Conservation (phyloP, 2,797 vertebrate species). For the Antrozous pallidus region DNA sequence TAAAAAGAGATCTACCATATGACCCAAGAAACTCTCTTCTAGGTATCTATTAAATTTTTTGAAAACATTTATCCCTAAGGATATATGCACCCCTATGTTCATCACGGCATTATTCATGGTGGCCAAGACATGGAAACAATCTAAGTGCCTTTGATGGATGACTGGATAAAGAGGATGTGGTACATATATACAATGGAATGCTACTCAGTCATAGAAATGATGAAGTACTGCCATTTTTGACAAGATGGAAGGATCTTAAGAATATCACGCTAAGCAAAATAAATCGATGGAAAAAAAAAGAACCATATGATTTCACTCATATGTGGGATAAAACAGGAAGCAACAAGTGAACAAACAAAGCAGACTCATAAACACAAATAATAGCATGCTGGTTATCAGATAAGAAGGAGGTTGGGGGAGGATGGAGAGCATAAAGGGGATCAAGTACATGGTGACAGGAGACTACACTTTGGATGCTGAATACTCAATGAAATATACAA, state of each 20-base stretch:
- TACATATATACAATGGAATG: neutral
- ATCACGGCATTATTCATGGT: neutral
- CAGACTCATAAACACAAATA: neutral
- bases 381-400: neutral
- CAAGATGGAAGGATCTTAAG: neutral
- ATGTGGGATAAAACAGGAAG: neutral
- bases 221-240: neutral
- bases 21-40: neutral
- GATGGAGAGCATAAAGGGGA: neutral
- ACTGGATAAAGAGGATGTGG: neutral
- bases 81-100: neutral
- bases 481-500: neutral
- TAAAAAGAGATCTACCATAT: neutral
- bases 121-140: neutral
- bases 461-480: neutral
- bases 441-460: neutral
- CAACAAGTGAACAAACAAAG: neutral
- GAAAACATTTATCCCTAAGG: neutral
- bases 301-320: neutral
- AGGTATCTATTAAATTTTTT: neutral
- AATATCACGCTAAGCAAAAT: neutral
- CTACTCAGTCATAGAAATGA: neutral
- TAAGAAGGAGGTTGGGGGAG: neutral
- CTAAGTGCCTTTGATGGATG: neutral
- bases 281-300: neutral